Conservation (phyloP, 1,140 invertebrate genomes). For the Temnothorax nylanderi region DNA sequence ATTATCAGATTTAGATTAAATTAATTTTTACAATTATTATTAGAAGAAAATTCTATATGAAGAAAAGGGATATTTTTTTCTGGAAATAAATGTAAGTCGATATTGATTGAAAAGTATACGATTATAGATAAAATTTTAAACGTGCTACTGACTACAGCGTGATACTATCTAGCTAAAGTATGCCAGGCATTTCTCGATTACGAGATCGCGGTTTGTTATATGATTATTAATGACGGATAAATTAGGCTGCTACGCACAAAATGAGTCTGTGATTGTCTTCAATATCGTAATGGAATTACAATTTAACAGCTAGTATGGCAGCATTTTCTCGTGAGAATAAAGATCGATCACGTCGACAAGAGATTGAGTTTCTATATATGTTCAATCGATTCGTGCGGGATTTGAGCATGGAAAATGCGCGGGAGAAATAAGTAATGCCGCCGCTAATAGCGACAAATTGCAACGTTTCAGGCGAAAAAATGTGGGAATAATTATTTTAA, state of each 20-base stretch:
- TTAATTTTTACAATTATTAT: neutral
- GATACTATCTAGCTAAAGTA: neutral
- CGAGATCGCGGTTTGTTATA: neutral
- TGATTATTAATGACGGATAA: constrained; percentile 21
- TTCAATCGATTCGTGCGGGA: neutral
- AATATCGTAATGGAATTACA: neutral
- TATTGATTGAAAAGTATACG: neutral
- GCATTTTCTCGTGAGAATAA: neutral
- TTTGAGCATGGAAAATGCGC: neutral
- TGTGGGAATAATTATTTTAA: constrained; percentile 51
- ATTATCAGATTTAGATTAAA: neutral
- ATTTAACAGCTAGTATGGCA: neutral
- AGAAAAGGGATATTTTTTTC: neutral
- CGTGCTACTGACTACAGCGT: neutral
- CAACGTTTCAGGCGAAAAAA: neutral
- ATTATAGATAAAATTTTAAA: neutral
- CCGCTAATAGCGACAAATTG: constrained; percentile 47
- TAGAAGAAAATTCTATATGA: neutral
- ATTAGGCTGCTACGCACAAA: neutral
- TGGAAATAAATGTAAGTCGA: neutral
- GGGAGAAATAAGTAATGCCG: constrained; percentile 21
- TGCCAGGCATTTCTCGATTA: neutral
- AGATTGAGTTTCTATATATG: neutral
- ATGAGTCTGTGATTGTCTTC: neutral
- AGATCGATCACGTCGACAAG: neutral